Evolutionary conservation across 2,113 vertebrate species (phyloP).

Genomic region (Suricata suricatta): DNA sequence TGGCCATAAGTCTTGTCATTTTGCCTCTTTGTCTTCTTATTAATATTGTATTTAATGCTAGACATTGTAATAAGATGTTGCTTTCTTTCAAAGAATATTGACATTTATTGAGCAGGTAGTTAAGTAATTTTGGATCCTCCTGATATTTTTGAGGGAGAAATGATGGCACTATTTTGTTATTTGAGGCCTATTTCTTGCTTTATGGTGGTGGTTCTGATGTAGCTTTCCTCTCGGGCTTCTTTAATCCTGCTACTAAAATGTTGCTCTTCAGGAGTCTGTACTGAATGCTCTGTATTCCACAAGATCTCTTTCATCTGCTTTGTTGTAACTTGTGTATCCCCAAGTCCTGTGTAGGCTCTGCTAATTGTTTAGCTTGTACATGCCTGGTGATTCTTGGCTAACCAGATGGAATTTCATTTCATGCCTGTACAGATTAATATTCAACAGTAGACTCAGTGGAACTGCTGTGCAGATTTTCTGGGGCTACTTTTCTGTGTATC

Average conservation of each 20-base stretch:
- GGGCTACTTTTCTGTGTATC: not conserved
- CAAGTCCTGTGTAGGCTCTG: not conserved
- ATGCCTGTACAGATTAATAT: not conserved
- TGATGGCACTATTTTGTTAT: not conserved
- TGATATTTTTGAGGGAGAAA: not conserved
- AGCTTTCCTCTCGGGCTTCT: not conserved
- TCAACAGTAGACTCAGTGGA: not conserved
- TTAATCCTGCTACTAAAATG: not conserved
- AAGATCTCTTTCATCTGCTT: not conserved
- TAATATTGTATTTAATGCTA: not conserved
- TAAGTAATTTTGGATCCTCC: not conserved
- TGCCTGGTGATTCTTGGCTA: not conserved
- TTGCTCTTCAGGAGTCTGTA: not conserved
- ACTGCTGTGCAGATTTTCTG: not conserved
- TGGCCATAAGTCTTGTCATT: not conserved
- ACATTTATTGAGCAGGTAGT: not conserved
- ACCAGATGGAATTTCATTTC: not conserved
- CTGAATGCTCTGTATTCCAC: not conserved
- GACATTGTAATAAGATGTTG: not conserved
- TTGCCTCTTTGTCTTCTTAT: not conserved
- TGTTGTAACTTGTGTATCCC: not conserved
- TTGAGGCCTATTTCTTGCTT: not conserved
- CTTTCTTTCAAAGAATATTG: slow-evolving; percentile 10
- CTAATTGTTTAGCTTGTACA: not conserved
- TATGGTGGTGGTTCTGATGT: not conserved